Conservation (phyloP, 2,797 vertebrate genomes). For the Fringilla coelebs region DNA sequence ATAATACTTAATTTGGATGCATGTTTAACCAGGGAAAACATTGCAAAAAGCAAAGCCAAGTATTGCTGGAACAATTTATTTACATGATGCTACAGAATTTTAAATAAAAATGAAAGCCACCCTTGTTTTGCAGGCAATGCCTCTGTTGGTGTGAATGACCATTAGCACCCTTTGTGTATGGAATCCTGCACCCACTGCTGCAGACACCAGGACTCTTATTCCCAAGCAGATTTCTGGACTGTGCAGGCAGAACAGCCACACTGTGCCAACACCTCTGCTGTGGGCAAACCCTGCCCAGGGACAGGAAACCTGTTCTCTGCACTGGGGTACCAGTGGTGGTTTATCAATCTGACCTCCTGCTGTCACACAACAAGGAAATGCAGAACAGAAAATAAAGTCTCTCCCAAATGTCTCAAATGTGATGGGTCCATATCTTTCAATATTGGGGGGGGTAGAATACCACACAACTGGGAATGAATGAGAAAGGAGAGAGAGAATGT, state of each 20-base stretch:
- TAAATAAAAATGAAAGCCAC: background rate
- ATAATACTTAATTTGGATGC: background rate
- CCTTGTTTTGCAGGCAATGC: background rate
- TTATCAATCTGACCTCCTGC: background rate
- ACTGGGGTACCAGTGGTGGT: background rate
- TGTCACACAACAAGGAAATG: background rate
- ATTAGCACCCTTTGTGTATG: fast-evolving
- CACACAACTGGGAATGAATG: background rate
- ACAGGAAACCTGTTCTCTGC: background rate
- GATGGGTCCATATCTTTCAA: background rate
- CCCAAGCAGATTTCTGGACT: background rate
- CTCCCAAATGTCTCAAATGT: background rate
- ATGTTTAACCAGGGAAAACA: background rate
- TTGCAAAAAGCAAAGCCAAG: background rate
- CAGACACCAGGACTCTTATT: background rate
- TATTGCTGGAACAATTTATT: background rate
- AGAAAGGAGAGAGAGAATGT: background rate
- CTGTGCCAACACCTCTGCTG: background rate
- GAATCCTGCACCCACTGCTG: background rate
- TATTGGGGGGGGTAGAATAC: fast-evolving
- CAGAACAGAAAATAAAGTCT: background rate
- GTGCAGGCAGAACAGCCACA: background rate
- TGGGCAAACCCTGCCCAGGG: background rate
- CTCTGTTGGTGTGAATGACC: background rate
- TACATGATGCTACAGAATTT: background rate